Evolutionary conservation across 2,797 vertebrate species (phyloP).

Genomic region (Enteromius fasciolatus): DNA sequence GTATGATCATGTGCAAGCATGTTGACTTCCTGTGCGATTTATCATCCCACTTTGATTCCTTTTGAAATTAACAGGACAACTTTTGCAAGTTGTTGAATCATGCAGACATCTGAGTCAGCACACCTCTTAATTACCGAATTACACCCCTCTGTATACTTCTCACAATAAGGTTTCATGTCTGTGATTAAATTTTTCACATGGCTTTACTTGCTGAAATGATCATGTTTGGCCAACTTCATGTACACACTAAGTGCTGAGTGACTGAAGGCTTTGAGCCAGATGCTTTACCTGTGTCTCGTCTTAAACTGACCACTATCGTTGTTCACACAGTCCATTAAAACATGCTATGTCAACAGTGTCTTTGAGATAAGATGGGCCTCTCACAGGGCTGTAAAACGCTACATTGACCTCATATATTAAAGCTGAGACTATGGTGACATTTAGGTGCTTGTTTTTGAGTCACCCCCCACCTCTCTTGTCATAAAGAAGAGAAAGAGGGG

Average conservation of each 20-base stretch:
- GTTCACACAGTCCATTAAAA: constrained; percentile 32
- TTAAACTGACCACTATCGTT: constrained; percentile 14
- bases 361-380: constrained; percentile 42
- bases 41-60: constrained; percentile 7
- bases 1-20: constrained; percentile 25
- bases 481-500: not conserved
- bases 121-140: constrained; percentile 22
- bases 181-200: not conserved
- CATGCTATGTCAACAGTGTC: constrained; percentile 31
- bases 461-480: constrained; percentile 9
- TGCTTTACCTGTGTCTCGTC: constrained; percentile 6
- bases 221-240: not conserved
- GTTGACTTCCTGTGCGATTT: constrained; percentile 23
- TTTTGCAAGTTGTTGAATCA: constrained; percentile 32
- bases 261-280: not conserved
- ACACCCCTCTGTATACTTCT: not conserved
- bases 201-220: not conserved
- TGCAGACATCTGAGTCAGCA: constrained; percentile 11
- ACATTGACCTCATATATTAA: constrained; percentile 42
- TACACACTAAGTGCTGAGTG: not conserved
- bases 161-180: not conserved
- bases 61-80: constrained; percentile 13
- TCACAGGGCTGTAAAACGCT: constrained; percentile 50
- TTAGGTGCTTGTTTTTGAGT: constrained; percentile 42
- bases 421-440: constrained; percentile 8